Evolutionary conservation across 2,888 invertebrate genomes (phyloP).

Genomic region (Heteromyza rotundicornis): DNA sequence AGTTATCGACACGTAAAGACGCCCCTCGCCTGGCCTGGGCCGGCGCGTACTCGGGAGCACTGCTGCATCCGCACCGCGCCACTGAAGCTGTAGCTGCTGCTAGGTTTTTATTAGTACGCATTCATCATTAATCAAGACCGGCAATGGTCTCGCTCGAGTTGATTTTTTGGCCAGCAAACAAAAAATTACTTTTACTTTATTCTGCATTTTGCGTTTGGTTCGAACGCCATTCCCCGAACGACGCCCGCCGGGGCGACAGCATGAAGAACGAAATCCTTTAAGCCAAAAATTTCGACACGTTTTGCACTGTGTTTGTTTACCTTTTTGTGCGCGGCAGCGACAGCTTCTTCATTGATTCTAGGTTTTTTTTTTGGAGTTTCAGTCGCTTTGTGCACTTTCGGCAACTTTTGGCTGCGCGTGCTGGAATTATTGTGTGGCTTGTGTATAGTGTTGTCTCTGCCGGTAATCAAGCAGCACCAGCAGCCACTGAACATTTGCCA

Average conservation of each 20-base stretch:
- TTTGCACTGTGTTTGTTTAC: neutral
- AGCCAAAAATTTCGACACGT: neutral
- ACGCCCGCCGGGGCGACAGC: too few species aligned
- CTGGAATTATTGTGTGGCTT: too few species aligned
- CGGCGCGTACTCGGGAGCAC: neutral
- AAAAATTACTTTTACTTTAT: neutral
- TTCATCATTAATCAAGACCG: constrained; percentile 2
- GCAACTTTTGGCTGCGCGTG: neutral
- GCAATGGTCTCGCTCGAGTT: neutral
- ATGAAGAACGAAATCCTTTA: neutral
- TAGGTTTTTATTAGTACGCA: neutral
- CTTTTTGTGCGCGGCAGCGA: neutral
- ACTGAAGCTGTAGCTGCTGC: neutral
- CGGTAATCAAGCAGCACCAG: too few species aligned
- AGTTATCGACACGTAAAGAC: constrained; percentile 1
- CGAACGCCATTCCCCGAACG: neutral
- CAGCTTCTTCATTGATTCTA: neutral
- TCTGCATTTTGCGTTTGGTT: too few species aligned
- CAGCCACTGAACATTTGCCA: too few species aligned
- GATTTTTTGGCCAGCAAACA: neutral
- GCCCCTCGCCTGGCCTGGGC: neutral
- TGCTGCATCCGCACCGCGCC: neutral
- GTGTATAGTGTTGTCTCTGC: too few species aligned
- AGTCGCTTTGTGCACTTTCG: neutral
- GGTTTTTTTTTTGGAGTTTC: neutral